Evolutionary conservation across 2,797 vertebrate species (phyloP).

Genomic region (Danio choprae): DNA sequence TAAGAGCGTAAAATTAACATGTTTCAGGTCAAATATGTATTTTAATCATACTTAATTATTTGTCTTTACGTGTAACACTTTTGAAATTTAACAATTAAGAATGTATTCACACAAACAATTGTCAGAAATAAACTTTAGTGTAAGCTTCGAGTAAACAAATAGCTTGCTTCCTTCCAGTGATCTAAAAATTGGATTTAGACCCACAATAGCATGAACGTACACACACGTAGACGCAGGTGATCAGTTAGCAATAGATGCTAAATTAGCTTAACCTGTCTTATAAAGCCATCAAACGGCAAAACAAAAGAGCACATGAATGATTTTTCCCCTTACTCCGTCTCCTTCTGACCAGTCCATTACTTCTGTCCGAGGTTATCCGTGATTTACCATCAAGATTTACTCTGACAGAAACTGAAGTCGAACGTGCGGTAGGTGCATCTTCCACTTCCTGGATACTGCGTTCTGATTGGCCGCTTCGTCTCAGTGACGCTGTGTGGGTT

Average conservation of each 20-base stretch:
- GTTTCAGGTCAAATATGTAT: neutral
- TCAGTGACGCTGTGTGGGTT: neutral
- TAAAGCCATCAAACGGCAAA: neutral
- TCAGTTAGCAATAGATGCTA: slow-evolving; percentile 38
- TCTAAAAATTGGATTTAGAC: neutral
- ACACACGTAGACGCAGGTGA: slow-evolving; percentile 8
- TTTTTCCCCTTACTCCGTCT: slow-evolving; percentile 49
- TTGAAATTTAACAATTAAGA: neutral
- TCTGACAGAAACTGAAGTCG: neutral
- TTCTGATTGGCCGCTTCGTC: slow-evolving; percentile 41
- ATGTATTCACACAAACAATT: neutral
- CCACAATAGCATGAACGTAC: too few relatives aligned
- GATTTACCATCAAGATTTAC: neutral
- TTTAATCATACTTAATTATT: neutral
- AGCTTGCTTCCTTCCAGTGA: neutral
- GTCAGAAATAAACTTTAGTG: neutral
- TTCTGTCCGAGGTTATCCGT: neutral
- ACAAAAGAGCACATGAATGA: neutral
- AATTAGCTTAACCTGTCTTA: slow-evolving; percentile 9
- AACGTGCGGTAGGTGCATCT: slow-evolving; percentile 1
- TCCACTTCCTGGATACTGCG: slow-evolving; percentile 55
- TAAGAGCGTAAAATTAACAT: neutral
- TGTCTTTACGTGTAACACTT: neutral
- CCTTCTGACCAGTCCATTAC: slow-evolving; percentile 62
- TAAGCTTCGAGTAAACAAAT: neutral